Base-by-base conservation (phyloP, 2,113 vertebrate species). In the Chunga burmeisteri region DNA sequence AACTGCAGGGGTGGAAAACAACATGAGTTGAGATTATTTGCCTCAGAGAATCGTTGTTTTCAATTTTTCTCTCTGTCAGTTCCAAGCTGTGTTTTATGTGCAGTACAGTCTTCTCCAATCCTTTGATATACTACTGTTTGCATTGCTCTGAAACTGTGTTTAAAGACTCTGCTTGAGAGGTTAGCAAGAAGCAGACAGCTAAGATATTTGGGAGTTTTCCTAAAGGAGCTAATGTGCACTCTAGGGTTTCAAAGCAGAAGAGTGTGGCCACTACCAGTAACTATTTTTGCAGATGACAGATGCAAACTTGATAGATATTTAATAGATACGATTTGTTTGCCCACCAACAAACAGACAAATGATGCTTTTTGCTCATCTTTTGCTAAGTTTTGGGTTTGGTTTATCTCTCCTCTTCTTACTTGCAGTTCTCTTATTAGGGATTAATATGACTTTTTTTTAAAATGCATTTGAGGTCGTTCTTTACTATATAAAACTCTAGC, bases 61-160 rank as follows among this genome's bases (percentile, higher is more conserved):
- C 68, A 81, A 42, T 86, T 94, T 97, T 97, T 97, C 74, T 92
- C 82, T 95, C 89, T 97, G 94, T 96, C 93, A 95, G 80, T 74
- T 97, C 81, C 77, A 94, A 93, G 62, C 63, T 94, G 91, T 61
- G 80, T 87, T 96, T 96, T 93, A 81, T 44, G 66, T 80, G 49
- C 53, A 26, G 46, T 70, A 13, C 66, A 70, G 46, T 86, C 63
- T 91, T 44, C 59, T 82, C 63, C 81, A 82, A 10, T 40, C 27
- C 66, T 94, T 68, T 97, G 91, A 94, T 94, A 75, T 79, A 84
- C 74, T 81, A 47, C 47, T 83, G 85, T 85, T 93, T 94, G 83
- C 70, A 40, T 44, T 81, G 79, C 72, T 96, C 65, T 86, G 81
- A 96, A 90, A 75, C 85, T 81, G 50, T 71, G 56, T 82, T 93